Percentiles rank a stretch among this genome's conserved stretches.
Evolutionary conservation across 2,113 vertebrate species (phyloP).

Genomic region (Protobothrops flavoviridis): DNA sequence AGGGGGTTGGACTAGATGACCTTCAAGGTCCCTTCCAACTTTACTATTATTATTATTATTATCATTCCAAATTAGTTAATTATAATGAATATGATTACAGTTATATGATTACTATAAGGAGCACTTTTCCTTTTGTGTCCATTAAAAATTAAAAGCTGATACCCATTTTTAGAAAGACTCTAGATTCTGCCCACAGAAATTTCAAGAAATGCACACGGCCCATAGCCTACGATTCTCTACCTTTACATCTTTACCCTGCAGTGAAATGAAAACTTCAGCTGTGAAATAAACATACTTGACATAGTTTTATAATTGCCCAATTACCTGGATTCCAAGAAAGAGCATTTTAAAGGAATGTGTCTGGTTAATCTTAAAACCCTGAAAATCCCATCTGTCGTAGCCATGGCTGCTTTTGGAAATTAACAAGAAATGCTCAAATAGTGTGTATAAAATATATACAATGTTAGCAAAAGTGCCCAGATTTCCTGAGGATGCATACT

Average conservation of each 20-base stretch:
- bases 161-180: not conserved
- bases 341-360: not conserved
- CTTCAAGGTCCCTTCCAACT: too few relatives aligned
- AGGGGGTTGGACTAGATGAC: too few relatives aligned
- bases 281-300: not conserved
- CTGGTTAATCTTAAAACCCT: not conserved
- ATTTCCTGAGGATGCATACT: not conserved
- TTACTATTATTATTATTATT: too few relatives aligned
- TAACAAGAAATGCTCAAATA: not conserved
- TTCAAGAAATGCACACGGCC: not conserved
- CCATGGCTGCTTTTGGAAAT: not conserved
- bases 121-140: not conserved
- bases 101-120: not conserved
- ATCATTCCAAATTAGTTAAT: not conserved
- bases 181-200: not conserved
- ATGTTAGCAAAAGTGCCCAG: not conserved
- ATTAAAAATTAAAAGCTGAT: not conserved
- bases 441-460: not conserved
- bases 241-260: not conserved
- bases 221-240: not conserved
- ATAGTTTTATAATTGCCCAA: not conserved
- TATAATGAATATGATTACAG: not conserved
- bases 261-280: not conserved
- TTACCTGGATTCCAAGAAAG: not conserved
- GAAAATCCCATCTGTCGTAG: not conserved